These are phyloP conservation scores for Apocheima hispidaria DNA, from an alignment of 2,888 invertebrate genomes.

Conservation along the genomic window DNA sequence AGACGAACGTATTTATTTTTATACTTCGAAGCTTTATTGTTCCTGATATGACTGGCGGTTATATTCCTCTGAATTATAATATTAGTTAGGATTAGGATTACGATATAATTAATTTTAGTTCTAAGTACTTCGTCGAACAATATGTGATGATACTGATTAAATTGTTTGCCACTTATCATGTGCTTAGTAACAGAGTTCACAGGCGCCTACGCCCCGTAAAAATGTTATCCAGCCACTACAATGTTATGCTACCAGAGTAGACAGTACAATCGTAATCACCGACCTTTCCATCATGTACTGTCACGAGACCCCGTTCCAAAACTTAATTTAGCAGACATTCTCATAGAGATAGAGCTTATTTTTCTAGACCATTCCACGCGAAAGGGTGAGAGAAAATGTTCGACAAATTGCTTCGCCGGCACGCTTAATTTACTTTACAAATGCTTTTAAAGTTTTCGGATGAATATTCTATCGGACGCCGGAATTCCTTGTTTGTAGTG, in stretches of 20 bases:
- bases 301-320: conserved; percentile 37
- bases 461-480: conserved; percentile 58
- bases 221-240: neutral
- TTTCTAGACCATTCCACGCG: conserved; percentile 40
- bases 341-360: conserved; percentile 38
- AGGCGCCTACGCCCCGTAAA: neutral
- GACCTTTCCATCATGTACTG: conserved; percentile 33
- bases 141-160: neutral
- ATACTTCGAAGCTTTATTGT: too few species aligned
- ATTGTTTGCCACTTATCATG: neutral
- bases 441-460: conserved; percentile 68
- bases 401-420: conserved; percentile 71
- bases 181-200: neutral
- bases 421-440: conserved; percentile 77
- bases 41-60: too few species aligned
- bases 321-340: conserved; percentile 38
- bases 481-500: conserved; percentile 50
- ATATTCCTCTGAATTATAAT: too few species aligned
- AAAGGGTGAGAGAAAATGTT: conserved; percentile 53
- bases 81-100: too few species aligned
- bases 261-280: conserved; percentile 29
- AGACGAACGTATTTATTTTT: too few species aligned
- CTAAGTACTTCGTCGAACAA: too few species aligned
- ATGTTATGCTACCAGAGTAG: conserved; percentile 9
- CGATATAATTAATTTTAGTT: too few species aligned